These are phyloP conservation scores for Diarsia brunnea DNA, from an alignment of 2,888 invertebrate species.

Conservation along the genomic window DNA sequence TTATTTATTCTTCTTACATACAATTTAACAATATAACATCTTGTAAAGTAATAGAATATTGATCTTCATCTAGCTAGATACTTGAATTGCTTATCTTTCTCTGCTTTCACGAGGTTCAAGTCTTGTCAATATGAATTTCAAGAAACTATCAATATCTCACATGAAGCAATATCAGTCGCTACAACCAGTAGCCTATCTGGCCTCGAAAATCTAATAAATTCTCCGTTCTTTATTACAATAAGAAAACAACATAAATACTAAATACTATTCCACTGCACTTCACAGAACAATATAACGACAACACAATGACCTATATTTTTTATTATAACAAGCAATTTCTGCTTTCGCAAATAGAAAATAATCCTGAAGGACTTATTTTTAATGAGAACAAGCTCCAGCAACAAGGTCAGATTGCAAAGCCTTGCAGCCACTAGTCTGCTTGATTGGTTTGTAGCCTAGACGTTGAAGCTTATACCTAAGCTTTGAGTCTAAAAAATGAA, in stretches of 20 bases:
- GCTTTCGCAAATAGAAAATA: not conserved
- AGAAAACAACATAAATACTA: not conserved
- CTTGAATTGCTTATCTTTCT: not conserved
- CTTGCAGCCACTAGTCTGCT: conserved; percentile 6
- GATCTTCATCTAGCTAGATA: not conserved
- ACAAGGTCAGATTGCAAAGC: conserved; percentile 1
- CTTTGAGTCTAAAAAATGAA: not conserved
- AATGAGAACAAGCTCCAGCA: conserved; percentile 12
- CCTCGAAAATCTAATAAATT: not conserved
- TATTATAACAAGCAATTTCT: not conserved
- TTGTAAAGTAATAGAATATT: no score
- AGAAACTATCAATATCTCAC: no score
- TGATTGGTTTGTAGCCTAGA: not conserved
- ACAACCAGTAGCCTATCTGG: no score
- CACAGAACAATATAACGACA: not conserved
- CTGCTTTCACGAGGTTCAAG: no score
- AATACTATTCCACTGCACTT: not conserved
- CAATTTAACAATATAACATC: no score
- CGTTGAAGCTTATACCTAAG: conserved; percentile 9
- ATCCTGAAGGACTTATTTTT: not conserved
- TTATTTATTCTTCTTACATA: no score
- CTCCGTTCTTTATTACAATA: not conserved
- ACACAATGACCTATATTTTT: not conserved
- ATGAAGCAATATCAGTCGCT: no score
- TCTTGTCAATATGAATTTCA: no score